Percentiles rank a stretch among this genome's conserved stretches.
Conservation (phyloP, 2,797 vertebrate genomes). For the Sebastes minor region DNA sequence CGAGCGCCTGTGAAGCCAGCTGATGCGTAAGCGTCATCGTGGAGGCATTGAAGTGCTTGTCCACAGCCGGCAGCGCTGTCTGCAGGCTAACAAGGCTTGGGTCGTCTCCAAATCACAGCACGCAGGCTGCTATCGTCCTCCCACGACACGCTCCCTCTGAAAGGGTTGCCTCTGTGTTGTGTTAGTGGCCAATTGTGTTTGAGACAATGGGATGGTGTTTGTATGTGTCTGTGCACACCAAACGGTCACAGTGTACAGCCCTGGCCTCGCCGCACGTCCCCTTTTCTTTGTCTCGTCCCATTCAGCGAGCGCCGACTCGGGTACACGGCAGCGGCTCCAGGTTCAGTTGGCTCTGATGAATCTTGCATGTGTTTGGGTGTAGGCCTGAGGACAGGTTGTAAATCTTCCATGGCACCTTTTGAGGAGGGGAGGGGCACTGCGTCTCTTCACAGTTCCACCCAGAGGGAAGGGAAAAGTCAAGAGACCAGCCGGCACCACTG, state of each 20-base stretch:
- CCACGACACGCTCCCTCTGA: background rate
- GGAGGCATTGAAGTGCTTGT: background rate
- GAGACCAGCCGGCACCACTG: background rate
- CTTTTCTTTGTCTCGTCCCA: conserved; percentile 25
- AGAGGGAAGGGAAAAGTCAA: background rate
- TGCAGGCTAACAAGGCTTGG: conserved; percentile 26
- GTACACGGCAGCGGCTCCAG: conserved; percentile 34
- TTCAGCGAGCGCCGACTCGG: conserved; percentile 25
- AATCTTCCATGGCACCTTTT: conserved; percentile 29
- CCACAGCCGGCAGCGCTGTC: background rate
- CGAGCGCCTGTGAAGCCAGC: background rate
- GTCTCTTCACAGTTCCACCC: background rate
- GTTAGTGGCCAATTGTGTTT: conserved; percentile 7
- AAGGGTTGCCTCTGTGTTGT: background rate
- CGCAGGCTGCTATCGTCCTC: conserved; percentile 2
- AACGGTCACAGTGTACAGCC: background rate
- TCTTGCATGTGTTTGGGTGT: conserved; percentile 41
- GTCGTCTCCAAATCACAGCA: conserved; percentile 27
- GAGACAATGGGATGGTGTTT: conserved; percentile 1
- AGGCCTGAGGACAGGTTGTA: conserved; percentile 31
- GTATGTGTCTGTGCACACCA: background rate
- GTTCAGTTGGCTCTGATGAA: conserved; percentile 36
- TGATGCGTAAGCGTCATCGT: background rate
- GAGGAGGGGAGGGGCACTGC: background rate
- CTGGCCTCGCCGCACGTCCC: conserved; percentile 1